A percentile compares a stretch with the other conserved stretches of the same genome.
These are phyloP conservation scores for Mastacembelus armatus DNA, from an alignment of 2,797 vertebrate species.

Conservation along the genomic window DNA sequence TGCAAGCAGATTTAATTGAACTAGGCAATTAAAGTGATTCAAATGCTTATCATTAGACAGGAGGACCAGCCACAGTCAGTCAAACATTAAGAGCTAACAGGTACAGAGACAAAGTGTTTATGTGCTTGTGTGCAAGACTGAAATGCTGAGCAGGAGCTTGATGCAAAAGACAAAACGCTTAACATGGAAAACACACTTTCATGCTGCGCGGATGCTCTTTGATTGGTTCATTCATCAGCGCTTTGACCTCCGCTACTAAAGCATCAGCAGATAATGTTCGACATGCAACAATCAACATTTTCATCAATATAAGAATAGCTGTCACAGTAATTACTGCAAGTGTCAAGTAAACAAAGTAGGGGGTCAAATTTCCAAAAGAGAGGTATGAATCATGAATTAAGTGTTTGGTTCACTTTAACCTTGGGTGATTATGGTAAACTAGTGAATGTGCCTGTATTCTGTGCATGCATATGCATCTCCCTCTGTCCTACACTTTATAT, in stretches of 20 bases:
- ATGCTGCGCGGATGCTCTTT: slow-evolving; percentile 4
- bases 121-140: slow-evolving; percentile 2
- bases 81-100: slow-evolving; percentile 25
- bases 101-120: not conserved
- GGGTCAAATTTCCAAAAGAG: slow-evolving; percentile 5
- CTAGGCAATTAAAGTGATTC: slow-evolving; percentile 56
- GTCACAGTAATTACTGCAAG: not conserved
- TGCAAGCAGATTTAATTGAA: slow-evolving; percentile 52
- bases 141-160: slow-evolving; percentile 4
- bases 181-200: slow-evolving; percentile 24
- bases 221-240: slow-evolving; percentile 33
- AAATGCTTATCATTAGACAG: slow-evolving; percentile 44
- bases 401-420: slow-evolving; percentile 51
- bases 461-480: slow-evolving; percentile 12
- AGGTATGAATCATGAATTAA: slow-evolving; percentile 9
- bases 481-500: slow-evolving; percentile 42
- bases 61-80: slow-evolving; percentile 21
- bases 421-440: slow-evolving; percentile 17
- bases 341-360: slow-evolving; percentile 25
- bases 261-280: not conserved
- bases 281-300: slow-evolving; percentile 1
- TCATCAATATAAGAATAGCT: not conserved
- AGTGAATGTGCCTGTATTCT: slow-evolving; percentile 16
- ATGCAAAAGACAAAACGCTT: slow-evolving; percentile 51
- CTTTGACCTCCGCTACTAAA: slow-evolving; percentile 16